Percentiles rank a stretch among this genome's conserved stretches.
phyloP scores from a whole-genome alignment of 2,888 invertebrate genomes.

The Automeris io region DNA sequence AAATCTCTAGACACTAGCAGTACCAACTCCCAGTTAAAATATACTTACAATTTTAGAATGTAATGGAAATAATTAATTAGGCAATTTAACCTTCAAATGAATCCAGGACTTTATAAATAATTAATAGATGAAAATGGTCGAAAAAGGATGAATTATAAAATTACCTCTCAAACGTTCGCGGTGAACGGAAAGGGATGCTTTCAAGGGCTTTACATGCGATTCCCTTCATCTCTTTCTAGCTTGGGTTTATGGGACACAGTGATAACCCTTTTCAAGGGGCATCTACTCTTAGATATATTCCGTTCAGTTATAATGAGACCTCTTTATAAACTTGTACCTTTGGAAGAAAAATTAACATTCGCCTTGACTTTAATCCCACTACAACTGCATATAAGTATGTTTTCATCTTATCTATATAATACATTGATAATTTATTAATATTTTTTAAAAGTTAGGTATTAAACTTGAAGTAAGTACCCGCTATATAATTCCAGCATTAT shows the following conservation, averaged over 20 bases:
- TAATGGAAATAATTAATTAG: constrained; percentile 45
- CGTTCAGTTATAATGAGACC: not conserved
- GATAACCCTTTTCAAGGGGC: constrained; percentile 46
- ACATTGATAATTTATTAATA: too few relatives aligned
- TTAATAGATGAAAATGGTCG: constrained; percentile 65
- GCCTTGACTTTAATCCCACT: too few relatives aligned
- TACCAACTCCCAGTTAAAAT: too few relatives aligned
- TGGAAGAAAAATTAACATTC: not conserved
- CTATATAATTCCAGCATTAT: too few relatives aligned
- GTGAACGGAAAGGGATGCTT: constrained; percentile 55
- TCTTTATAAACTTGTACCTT: not conserved
- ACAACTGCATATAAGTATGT: too few relatives aligned
- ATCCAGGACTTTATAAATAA: constrained; percentile 59
- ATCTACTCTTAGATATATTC: constrained; percentile 18
- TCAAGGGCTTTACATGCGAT: constrained; percentile 45
- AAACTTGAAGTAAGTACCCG: too few relatives aligned
- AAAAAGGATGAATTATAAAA: constrained; percentile 73
- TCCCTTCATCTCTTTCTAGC: constrained; percentile 26
- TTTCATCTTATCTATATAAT: too few relatives aligned
- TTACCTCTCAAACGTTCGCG: constrained; percentile 64
- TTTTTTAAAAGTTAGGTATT: too few relatives aligned
- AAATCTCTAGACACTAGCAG: too few relatives aligned
- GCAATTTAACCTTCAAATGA: constrained; percentile 52
- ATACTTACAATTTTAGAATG: too few relatives aligned
- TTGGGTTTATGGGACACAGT: constrained; percentile 21